Percentiles rank a stretch among this genome's conserved stretches.
phyloP scores from a whole-genome alignment of 2,797 vertebrate genomes.

The Pempheris klunzingeri region DNA sequence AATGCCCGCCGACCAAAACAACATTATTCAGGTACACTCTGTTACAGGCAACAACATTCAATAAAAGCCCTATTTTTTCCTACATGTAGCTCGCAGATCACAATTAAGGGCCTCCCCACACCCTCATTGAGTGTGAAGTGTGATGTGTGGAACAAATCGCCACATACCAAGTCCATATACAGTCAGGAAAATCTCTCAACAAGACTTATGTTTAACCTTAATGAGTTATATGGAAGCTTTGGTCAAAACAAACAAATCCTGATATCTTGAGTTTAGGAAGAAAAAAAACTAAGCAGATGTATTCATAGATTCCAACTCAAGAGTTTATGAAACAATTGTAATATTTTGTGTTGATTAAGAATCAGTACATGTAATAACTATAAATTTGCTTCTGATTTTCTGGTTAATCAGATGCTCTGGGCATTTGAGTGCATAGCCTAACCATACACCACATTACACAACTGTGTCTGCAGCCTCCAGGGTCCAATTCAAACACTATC shows the following conservation, averaged over 20 bases:
- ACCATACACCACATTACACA: slow-evolving; percentile 3
- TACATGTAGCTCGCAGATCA: slow-evolving; percentile 37
- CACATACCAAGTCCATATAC: slow-evolving; percentile 74
- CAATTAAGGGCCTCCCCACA: slow-evolving; percentile 21
- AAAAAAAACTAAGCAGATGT: not conserved
- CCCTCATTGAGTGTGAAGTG: slow-evolving; percentile 34
- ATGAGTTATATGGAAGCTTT: slow-evolving; percentile 38
- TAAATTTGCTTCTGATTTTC: not conserved
- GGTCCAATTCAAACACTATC: slow-evolving; percentile 10
- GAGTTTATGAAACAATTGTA: not conserved
- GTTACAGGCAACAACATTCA: slow-evolving; percentile 27
- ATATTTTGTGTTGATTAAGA: slow-evolving; percentile 22
- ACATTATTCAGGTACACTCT: slow-evolving; percentile 30
- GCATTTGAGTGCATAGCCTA: not conserved
- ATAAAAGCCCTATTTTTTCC: slow-evolving; percentile 17
- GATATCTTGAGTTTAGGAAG: not conserved
- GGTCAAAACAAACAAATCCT: slow-evolving; percentile 30
- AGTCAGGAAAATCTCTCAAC: slow-evolving; percentile 61
- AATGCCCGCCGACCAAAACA: slow-evolving; percentile 34
- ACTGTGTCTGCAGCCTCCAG: slow-evolving; percentile 7
- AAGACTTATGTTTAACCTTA: slow-evolving; percentile 58
- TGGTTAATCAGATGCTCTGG: not conserved
- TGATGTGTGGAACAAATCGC: slow-evolving; percentile 60
- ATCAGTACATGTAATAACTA: not conserved
- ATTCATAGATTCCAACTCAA: not conserved